Conservation (phyloP, 2,888 invertebrate species). For the Archips crataeganus region DNA sequence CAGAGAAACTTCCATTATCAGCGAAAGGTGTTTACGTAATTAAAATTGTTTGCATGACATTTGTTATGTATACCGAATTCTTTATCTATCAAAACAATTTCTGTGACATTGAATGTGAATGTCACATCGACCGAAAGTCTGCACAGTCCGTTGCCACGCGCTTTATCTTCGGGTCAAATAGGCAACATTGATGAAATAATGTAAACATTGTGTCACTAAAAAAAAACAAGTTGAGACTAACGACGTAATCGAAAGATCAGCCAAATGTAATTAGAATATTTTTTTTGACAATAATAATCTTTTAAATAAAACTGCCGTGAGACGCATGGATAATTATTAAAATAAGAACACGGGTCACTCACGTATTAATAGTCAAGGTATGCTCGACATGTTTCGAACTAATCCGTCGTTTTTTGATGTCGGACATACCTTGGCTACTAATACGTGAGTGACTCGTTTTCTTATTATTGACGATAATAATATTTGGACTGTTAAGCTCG, state of each 20-base stretch:
- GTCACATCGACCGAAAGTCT: constrained; percentile 17
- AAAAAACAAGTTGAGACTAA: background rate
- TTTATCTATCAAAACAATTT: constrained; percentile 29
- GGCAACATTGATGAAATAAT: constrained; percentile 4
- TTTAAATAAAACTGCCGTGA: no score
- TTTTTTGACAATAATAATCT: background rate
- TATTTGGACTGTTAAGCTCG: background rate
- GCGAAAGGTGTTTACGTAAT: background rate
- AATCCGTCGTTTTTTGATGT: no score
- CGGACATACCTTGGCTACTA: no score
- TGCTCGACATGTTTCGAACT: no score
- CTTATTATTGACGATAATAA: background rate
- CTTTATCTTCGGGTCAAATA: constrained; percentile 25
- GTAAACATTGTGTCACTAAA: constrained; percentile 16
- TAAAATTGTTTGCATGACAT: constrained; percentile 13
- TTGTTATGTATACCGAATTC: constrained; percentile 27
- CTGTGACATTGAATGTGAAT: constrained; percentile 26
- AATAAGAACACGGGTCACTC: no score
- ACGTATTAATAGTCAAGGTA: no score
- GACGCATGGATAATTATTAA: no score
- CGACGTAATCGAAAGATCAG: background rate
- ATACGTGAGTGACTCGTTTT: no score
- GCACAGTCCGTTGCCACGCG: constrained; percentile 24
- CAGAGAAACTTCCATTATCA: background rate
- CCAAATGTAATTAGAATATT: background rate